phyloP scores from a whole-genome alignment of 1,140 invertebrate species.

The Tenebrio molitor region DNA sequence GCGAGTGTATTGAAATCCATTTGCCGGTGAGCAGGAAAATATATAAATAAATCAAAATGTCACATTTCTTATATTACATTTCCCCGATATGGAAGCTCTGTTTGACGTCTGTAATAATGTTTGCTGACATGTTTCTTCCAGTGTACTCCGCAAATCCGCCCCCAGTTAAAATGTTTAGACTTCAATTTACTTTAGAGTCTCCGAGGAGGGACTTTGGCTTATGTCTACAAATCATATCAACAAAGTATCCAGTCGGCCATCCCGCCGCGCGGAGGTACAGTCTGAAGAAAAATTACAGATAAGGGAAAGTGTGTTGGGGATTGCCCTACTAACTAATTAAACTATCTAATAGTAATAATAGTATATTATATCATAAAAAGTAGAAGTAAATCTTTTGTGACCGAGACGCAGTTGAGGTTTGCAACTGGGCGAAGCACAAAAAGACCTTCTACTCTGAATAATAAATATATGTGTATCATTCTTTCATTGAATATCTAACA shows the following conservation, averaged over 20 bases:
- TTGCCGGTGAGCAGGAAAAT: conserved; percentile 50
- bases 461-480: too few species aligned
- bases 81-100: conserved; percentile 60
- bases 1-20: conserved; percentile 50
- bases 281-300: neutral
- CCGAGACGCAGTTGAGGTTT: too few species aligned
- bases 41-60: conserved; percentile 63
- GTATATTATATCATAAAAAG: too few species aligned
- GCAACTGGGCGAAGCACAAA: too few species aligned
- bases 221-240: conserved; percentile 57
- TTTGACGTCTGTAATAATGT: conserved; percentile 64
- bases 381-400: too few species aligned
- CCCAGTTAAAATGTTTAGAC: conserved; percentile 64
- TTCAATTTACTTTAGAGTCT: conserved; percentile 63
- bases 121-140: conserved; percentile 61
- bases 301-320: neutral
- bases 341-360: too few species aligned
- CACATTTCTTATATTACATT: conserved; percentile 63
- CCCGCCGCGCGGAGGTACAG: conserved; percentile 10
- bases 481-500: too few species aligned
- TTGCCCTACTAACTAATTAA: neutral
- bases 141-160: conserved; percentile 53
- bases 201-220: conserved; percentile 56
- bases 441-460: too few species aligned
- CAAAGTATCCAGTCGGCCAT: conserved; percentile 42